A percentile compares a stretch with the other conserved stretches of the same genome.
Evolutionary conservation across 2,113 vertebrate species (phyloP).

Genomic region (Callospermophilus lateralis): DNA sequence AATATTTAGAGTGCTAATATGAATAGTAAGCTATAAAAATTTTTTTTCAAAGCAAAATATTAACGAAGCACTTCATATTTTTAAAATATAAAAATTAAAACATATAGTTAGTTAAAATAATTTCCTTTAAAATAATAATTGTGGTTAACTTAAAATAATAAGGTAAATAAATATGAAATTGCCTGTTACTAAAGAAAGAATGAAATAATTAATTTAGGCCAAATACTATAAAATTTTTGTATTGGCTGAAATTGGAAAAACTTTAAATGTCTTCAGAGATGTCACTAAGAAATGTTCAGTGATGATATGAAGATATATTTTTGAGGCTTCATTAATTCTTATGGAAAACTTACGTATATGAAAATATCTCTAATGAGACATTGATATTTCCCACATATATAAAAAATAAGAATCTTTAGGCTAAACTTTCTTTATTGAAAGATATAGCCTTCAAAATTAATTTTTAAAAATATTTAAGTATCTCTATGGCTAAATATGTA

Average conservation of each 20-base stretch:
- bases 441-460: neutral
- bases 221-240: slow-evolving; percentile 51
- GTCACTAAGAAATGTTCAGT: neutral
- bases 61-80: neutral
- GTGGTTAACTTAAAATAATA: slow-evolving; percentile 16
- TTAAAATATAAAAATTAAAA: slow-evolving; percentile 52
- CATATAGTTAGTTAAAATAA: neutral
- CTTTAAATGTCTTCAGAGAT: slow-evolving; percentile 44
- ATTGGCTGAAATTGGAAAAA: slow-evolving; percentile 34
- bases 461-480: neutral
- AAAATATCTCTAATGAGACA: neutral
- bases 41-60: neutral
- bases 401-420: neutral
- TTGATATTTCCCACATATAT: neutral
- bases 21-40: neutral
- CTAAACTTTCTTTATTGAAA: neutral
- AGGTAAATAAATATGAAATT: slow-evolving; percentile 10
- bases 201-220: neutral
- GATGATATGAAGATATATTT: neutral
- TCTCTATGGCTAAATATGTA: neutral
- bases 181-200: slow-evolving; percentile 35
- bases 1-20: neutral
- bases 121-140: slow-evolving; percentile 51
- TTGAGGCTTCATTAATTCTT: slow-evolving; percentile 33
- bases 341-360: neutral